A percentile compares a stretch with the other conserved stretches of the same genome.
These are phyloP conservation scores for Beris chalybata DNA, from an alignment of 2,888 invertebrate genomes.

Conservation along the genomic window DNA sequence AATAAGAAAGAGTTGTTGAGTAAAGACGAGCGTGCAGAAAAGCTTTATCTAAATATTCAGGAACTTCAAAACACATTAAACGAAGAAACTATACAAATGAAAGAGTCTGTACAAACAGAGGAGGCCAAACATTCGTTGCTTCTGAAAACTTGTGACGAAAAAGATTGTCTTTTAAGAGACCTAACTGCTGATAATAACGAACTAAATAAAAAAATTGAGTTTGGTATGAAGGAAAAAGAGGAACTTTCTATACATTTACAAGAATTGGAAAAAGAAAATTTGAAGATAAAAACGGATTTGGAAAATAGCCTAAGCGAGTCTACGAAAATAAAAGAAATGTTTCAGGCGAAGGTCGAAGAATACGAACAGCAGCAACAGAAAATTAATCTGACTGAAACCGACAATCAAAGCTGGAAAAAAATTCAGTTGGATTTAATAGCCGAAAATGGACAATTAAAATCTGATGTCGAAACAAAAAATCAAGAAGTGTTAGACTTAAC, in stretches of 20 bases:
- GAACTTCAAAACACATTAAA: conserved; percentile 41
- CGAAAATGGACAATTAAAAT: not conserved
- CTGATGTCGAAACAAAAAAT: not conserved
- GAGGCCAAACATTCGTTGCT: conserved; percentile 38
- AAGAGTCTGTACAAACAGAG: conserved; percentile 30
- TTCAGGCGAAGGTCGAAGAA: conserved; percentile 47
- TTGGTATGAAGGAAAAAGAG: conserved; percentile 27
- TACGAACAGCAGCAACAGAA: conserved; percentile 57
- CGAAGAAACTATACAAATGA: conserved; percentile 32
- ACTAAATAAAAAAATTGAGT: conserved; percentile 40
- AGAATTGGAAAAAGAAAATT: conserved; percentile 27
- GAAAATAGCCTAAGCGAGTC: conserved; percentile 7
- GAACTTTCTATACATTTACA: conserved; percentile 16
- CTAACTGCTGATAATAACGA: conserved; percentile 41
- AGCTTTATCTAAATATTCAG: conserved; percentile 49
- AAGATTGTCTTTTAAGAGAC: conserved; percentile 43
- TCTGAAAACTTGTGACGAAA: conserved; percentile 42
- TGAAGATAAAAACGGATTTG: conserved; percentile 31
- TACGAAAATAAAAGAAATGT: conserved; percentile 1
- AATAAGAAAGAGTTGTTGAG: conserved; percentile 47
- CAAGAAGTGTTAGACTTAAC: conserved; percentile 26
- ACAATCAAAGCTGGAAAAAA: conserved; percentile 9
- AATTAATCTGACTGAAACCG: conserved; percentile 51
- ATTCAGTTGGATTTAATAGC: not conserved
- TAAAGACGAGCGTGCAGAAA: conserved; percentile 49